phyloP scores from a whole-genome alignment of 2,113 vertebrate genomes.

The Scolopax mira region DNA sequence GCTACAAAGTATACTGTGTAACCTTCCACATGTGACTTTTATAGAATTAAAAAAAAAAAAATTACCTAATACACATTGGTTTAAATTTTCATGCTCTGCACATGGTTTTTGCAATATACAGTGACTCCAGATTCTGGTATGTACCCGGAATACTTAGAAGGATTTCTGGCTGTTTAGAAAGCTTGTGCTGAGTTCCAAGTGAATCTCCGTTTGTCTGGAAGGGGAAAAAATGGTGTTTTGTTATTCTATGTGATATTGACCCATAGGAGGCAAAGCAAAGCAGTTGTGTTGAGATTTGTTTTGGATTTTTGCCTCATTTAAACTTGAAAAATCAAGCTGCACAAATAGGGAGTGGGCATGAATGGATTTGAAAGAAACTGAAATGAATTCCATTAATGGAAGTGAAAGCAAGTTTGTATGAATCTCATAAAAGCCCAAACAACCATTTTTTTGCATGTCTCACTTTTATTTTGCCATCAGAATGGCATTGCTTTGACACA shows the following conservation, averaged over 20 bases:
- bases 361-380: not conserved
- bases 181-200: not conserved
- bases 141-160: not conserved
- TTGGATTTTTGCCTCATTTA: not conserved
- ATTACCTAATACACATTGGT: not conserved
- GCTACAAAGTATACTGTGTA: not conserved
- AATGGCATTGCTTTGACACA: not conserved
- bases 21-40: not conserved
- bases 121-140: not conserved
- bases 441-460: not conserved
- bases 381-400: not conserved
- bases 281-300: not conserved
- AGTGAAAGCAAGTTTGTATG: not conserved
- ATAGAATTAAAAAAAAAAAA: not conserved
- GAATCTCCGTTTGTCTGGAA: not conserved
- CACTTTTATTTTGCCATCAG: not conserved
- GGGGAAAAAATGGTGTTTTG: not conserved
- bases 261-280: not conserved
- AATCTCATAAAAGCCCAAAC: not conserved
- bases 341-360: not conserved
- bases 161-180: not conserved
- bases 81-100: not conserved
- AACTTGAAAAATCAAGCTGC: not conserved
- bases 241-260: not conserved
- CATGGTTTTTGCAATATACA: not conserved